Percentiles rank a stretch among this genome's conserved stretches.
These are phyloP conservation scores for Apus apus DNA, from an alignment of 2,113 vertebrate species.

Conservation along the genomic window DNA sequence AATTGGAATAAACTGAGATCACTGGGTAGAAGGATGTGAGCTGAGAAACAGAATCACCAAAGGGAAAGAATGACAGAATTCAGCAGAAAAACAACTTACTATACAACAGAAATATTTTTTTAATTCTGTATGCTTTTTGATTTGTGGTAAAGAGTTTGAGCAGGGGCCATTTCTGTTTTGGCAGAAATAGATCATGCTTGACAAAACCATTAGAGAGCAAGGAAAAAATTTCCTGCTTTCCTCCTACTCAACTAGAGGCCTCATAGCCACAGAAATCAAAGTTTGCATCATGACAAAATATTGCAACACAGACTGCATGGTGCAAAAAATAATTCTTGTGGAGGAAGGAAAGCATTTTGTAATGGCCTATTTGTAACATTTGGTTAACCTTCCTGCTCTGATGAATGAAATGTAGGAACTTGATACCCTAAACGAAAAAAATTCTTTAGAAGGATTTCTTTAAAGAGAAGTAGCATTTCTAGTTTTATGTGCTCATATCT, in stretches of 20 bases:
- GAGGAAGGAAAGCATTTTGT: not conserved
- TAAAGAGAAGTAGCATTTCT: not conserved
- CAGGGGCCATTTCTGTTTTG: not conserved
- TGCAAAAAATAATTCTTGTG: not conserved
- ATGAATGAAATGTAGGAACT: not conserved
- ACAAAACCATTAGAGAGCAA: not conserved
- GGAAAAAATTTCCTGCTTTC: not conserved
- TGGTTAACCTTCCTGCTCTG: not conserved
- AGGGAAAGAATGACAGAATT: not conserved
- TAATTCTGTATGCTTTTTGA: not conserved
- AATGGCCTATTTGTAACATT: not conserved
- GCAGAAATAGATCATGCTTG: not conserved
- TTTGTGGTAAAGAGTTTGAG: not conserved
- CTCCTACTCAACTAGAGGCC: not conserved
- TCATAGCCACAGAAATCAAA: not conserved
- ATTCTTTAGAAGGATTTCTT: not conserved
- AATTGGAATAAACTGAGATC: not conserved
- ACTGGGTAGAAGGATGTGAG: not conserved
- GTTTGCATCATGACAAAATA: not conserved
- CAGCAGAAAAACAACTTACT: not conserved
- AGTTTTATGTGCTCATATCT: conserved; percentile 11
- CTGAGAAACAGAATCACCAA: not conserved
- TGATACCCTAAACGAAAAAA: not conserved
- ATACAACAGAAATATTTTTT: not conserved
- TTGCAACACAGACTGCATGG: not conserved